phyloP scores from a whole-genome alignment of 2,113 vertebrate species.

The Litocranius walleri region DNA sequence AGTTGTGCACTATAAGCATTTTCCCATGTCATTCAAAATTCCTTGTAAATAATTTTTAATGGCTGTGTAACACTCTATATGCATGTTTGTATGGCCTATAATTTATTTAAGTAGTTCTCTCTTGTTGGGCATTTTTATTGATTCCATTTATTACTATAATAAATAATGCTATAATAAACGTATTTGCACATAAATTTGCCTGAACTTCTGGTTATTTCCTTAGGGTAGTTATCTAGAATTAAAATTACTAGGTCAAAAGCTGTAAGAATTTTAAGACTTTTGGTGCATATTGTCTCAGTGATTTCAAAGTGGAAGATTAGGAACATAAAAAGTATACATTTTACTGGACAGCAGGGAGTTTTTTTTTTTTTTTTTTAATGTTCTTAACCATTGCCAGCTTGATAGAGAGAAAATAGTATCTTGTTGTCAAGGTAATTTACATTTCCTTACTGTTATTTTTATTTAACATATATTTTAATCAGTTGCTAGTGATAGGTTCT shows the following conservation, averaged over 20 bases:
- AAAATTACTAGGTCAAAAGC: slow-evolving; percentile 44
- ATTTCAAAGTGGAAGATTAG: neutral
- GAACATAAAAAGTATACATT: neutral
- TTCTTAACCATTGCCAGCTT: neutral
- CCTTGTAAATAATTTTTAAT: slow-evolving; percentile 43
- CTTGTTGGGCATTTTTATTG: slow-evolving; percentile 45
- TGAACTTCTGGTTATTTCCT: slow-evolving; percentile 52
- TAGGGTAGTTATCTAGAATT: slow-evolving; percentile 40
- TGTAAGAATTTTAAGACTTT: slow-evolving; percentile 47
- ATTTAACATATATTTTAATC: neutral
- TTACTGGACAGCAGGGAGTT: neutral
- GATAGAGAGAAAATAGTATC: neutral
- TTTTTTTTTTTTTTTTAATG: neutral
- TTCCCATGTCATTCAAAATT: slow-evolving; percentile 1
- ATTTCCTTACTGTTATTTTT: neutral
- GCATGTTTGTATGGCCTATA: neutral
- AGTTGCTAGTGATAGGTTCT: neutral
- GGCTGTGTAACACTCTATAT: neutral
- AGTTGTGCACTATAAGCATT: neutral
- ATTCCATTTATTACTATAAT: slow-evolving; percentile 59
- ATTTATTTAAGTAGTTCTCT: slow-evolving; percentile 41
- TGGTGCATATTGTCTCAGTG: neutral
- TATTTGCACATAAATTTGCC: slow-evolving; percentile 63
- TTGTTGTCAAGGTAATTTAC: neutral
- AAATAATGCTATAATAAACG: slow-evolving; percentile 64